Evolutionary conservation across 35 echinoderm and acorn worm genomes (phyloP).

Genomic region (Acanthaster planci): DNA sequence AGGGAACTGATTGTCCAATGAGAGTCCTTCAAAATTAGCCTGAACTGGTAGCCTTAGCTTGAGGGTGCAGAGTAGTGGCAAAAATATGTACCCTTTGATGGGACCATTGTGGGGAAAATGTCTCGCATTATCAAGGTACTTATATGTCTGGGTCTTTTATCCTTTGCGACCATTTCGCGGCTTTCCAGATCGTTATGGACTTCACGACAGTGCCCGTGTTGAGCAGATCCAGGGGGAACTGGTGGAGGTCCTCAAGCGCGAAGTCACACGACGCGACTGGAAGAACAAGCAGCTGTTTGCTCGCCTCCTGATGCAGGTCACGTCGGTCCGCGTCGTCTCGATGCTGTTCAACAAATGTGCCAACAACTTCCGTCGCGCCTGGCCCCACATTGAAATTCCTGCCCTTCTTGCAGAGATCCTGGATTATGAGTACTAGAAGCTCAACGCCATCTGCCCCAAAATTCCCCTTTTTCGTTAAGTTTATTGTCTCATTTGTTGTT

Average conservation of each 20-base stretch:
- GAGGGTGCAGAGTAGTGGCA: no score
- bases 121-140: no score
- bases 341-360: constrained; percentile 75
- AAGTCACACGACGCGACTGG: constrained; percentile 94
- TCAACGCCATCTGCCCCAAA: no score
- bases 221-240: constrained; percentile 74
- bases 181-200: constrained; percentile 85
- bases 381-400: constrained; percentile 87
- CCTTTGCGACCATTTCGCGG: constrained; percentile 11
- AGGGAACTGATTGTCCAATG: no score
- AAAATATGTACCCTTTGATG: no score
- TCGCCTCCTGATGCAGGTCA: constrained; percentile 91
- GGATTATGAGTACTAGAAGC: constrained; percentile 88
- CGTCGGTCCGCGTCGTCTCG: constrained; percentile 78
- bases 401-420: constrained; percentile 81
- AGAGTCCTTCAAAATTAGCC: no score
- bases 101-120: no score
- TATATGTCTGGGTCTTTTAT: no score
- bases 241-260: constrained; percentile 82
- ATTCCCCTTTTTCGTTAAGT: no score
- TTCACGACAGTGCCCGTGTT: constrained; percentile 65
- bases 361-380: constrained; percentile 71
- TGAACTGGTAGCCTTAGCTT: no score
- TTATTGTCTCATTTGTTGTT: no score
- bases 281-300: constrained; percentile 97